Base-by-base conservation (phyloP, 2,888 invertebrate genomes). In the Anorthoa munda region DNA sequence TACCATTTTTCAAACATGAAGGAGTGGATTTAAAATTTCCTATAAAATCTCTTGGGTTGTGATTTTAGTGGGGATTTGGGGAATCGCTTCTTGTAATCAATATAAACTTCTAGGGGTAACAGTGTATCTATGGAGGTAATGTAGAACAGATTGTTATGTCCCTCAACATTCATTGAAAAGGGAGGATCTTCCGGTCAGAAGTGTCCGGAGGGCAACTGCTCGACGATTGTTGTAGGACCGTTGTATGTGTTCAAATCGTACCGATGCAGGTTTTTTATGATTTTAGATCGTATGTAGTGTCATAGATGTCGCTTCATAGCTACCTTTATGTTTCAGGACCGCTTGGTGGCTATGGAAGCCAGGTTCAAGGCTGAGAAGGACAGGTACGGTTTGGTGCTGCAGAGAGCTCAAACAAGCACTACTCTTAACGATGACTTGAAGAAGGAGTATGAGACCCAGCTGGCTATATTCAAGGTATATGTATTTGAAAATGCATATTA, bases 381-480 rank as follows among this genome's bases (percentile, higher is more conserved):
- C 78, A 96, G 98, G 21, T 97, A 97, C 86, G 96, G 96, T 21
- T 93, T 98, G 45, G 97, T 98, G 89, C 96, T 98, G 80, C 97
- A 97, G 87, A 97, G 98, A 85, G 97, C 98, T 84, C 97, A 97
- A 71, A 97, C 97, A 66, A 98, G 98, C 87, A 97, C 97, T 78
- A 96, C 96, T 84, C 97, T 98, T 77, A 98, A 98, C 88, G 97
- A 97, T 26, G 98, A 98, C 87, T 94, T 98, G 48, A 97, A 98
- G 88, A 96, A 97, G 72, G 98, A 98, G 92, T 98, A 98, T 88
- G 97, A 98, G 88, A 97, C 97, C 7, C 98, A 98, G 90, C 95
- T 98, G 31, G 97, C 96, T 55, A 96, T 98, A 66, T 98, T 98
- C 89, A 97, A 97, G 93, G 97, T 97, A 72, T n/a, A 15, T n/a